Evolutionary conservation across 2,113 vertebrate genomes (phyloP), one percentile per base, ranked within the genome.

Genomic region (Poeciliopsis occidentalis): DNA sequence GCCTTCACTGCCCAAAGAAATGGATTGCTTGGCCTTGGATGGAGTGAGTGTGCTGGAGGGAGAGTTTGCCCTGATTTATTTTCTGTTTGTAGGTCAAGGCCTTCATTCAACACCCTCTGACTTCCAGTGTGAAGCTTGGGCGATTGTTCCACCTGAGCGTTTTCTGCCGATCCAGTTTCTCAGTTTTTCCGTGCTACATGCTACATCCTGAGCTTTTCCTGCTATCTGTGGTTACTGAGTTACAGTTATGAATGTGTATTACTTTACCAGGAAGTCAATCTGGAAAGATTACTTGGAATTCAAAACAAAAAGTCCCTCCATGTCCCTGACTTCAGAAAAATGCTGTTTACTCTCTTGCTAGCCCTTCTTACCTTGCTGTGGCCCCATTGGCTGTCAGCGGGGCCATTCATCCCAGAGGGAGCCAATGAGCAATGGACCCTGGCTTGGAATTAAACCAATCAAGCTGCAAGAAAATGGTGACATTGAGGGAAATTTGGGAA

Each of bases 351-450:
- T 84, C 87, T 84, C 77, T 76, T 2, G 4, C 78, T 90, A 76
- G 74, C 82, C 76, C 85, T 75, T 70, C 85, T 91, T 86, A 94
- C 88, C 89, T 87, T 82, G 66, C 76, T 83, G 64, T 88, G 89
- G 90, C 92, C 92, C 87, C 90, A 91, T 92, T 93, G 93, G 90
- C 82, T 92, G 87, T 93, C 91, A 92, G 87, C 69, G 0, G 61
- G 80, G 80, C 80, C 87, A 94, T 94, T 88, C 84, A 87, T 94
- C 81, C 85, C 90, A 89, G 76, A 79, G 83, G 85, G 68, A 84
- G 79, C 93, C 92, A 94, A 92, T 93, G 85, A 88, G 71, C 62
- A 12, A 86, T 76, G 44, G 83, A 62, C 64, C 73, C 79, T 65
- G 71, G 64, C 79, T 73, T 69, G 12, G 64, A 75, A 80, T 69